Evolutionary conservation across 2,797 vertebrate genomes (phyloP).

Genomic region (Anguilla megastoma): DNA sequence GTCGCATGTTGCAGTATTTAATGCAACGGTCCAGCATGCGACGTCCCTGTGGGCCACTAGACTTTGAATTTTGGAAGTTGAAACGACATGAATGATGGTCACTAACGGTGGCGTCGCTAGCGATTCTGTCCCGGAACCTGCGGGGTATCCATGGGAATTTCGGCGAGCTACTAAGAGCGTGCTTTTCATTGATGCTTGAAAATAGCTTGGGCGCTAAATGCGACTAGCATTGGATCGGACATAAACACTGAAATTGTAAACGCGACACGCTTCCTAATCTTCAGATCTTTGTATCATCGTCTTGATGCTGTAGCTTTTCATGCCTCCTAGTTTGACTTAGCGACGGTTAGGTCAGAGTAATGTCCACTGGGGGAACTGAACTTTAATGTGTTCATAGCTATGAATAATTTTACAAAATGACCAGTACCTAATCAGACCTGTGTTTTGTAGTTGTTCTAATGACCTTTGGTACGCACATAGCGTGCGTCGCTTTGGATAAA

Average conservation of each 20-base stretch:
- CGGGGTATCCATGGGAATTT: not conserved
- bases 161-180: not conserved
- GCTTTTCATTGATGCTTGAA: not conserved
- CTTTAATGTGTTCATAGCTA: too few species aligned
- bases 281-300: not conserved
- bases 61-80: not conserved
- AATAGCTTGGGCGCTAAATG: not conserved
- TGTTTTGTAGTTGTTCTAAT: too few species aligned
- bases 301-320: too few species aligned
- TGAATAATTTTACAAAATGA: too few species aligned
- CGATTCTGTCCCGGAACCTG: not conserved
- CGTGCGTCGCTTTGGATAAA: too few species aligned
- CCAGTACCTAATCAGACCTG: too few species aligned
- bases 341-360: too few species aligned
- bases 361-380: too few species aligned
- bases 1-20: not conserved
- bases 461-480: too few species aligned
- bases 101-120: not conserved
- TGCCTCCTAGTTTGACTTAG: too few species aligned
- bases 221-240: not conserved
- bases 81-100: not conserved
- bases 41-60: not conserved
- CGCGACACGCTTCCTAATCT: not conserved
- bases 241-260: not conserved
- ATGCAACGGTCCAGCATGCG: not conserved